Conservation (phyloP, 2,797 vertebrate species). For the Triplophysa bombifrons region DNA sequence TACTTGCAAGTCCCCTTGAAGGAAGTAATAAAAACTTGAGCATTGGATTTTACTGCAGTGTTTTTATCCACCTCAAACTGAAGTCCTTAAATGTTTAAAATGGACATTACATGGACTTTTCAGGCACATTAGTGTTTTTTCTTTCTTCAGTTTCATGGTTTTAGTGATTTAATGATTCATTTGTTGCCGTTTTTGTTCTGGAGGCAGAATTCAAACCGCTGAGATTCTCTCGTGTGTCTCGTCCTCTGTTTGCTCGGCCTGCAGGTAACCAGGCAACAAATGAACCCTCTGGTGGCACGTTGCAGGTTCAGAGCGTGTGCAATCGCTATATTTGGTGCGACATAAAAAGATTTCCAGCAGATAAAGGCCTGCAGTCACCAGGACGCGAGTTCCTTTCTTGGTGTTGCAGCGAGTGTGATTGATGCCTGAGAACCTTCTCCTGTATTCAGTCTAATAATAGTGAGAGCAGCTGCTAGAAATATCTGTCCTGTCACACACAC, state of each 20-base stretch:
- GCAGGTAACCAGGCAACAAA: slow-evolving; percentile 70
- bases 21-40: too few species aligned
- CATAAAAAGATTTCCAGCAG: slow-evolving; percentile 63
- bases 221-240: slow-evolving; percentile 42
- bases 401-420: slow-evolving; percentile 65
- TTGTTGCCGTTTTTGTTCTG: slow-evolving; percentile 33
- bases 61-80: too few species aligned
- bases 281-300: slow-evolving; percentile 38
- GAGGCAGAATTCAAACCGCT: background rate
- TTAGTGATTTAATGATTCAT: background rate
- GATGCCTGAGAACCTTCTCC: slow-evolving; percentile 56
- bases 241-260: slow-evolving; percentile 68
- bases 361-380: slow-evolving; percentile 69
- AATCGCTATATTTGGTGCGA: slow-evolving; percentile 73
- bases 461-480: slow-evolving; percentile 71
- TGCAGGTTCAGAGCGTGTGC: slow-evolving; percentile 63
- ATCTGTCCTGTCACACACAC: slow-evolving; percentile 31
- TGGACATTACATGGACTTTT: background rate
- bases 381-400: slow-evolving; percentile 73
- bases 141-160: background rate
- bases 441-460: slow-evolving; percentile 78
- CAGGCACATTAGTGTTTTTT: background rate
- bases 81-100: background rate
- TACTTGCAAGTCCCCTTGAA: too few species aligned
- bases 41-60: too few species aligned